Base-by-base conservation (phyloP, 2,797 vertebrate genomes). In the Gymnothorax javanicus region DNA sequence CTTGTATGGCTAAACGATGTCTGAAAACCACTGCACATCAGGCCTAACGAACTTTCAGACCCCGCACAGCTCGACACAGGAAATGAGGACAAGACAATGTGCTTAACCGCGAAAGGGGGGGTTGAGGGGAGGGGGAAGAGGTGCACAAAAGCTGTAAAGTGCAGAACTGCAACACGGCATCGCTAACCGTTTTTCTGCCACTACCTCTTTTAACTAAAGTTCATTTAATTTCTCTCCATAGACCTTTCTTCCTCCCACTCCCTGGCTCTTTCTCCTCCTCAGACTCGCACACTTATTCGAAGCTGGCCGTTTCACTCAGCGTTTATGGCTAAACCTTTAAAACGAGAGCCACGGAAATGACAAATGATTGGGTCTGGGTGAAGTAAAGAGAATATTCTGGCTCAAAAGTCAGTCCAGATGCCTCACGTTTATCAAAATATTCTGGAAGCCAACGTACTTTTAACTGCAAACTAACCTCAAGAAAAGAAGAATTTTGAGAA, bases 41-140 rank as follows among this genome's bases (percentile, higher is more conserved):
- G 75, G 75, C 20, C 75, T 54, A 79, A 79, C 75, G 50, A 54
- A 79, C 75, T 79, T 79, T 79, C 43, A 79, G 13, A 4, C 75
- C 17, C 17, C 8, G 6, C 20, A 17, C 50, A 17, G 8, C 20
- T 52, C 75, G 7, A 6, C 1, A 23, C 75, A 79, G 75, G 75
- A 79, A 79, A 50, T 79, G 75, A 79, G 75, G 17, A 54, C 50
- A 52, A 52, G 75, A 79, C 5, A 79, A 15, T 23, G 50, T 11
- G 75, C 50, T 79, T 4, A 15, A 11, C 75, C 75, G 2, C 75
- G 12, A 50, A 15, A 33, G 25, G 11, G 73, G 20, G 73, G 43
- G 73, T 17, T 17, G 20, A 12, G 25, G 11, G 73, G 15, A 43
- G 43, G 73, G 20, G 20, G 20, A 5, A 43, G 20, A 17, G 73